Evolutionary conservation across 2,797 vertebrate species (phyloP).

Genomic region (Alosa sapidissima): DNA sequence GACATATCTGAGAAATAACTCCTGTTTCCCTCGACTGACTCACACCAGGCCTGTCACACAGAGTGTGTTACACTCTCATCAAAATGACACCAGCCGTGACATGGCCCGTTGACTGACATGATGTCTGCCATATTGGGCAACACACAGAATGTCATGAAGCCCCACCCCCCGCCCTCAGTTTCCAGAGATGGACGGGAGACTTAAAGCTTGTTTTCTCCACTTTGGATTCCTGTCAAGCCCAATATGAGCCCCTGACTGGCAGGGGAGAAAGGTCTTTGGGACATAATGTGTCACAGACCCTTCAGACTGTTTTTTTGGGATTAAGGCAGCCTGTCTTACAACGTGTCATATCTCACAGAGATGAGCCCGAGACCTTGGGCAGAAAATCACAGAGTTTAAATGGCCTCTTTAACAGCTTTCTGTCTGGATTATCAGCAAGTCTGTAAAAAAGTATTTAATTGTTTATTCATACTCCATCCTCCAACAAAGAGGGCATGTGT

Average conservation of each 20-base stretch:
- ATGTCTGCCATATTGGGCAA: slow-evolving; percentile 14
- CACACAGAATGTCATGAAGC: neutral
- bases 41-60: neutral
- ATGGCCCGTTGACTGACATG: slow-evolving; percentile 10
- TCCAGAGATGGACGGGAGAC: neutral
- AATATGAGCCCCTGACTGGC: neutral
- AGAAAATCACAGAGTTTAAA: neutral
- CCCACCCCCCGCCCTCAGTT: no score
- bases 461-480: no score
- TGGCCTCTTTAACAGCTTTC: neutral
- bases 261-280: slow-evolving; percentile 5
- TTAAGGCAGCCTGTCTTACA: neutral
- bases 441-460: neutral
- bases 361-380: neutral
- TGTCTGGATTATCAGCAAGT: neutral
- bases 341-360: neutral
- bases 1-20: neutral
- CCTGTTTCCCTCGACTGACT: neutral
- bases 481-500: neutral
- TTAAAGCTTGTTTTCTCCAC: neutral
- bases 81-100: neutral
- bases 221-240: neutral
- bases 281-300: neutral
- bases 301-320: neutral
- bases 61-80: neutral